Evolutionary conservation across 2,888 invertebrate genomes (phyloP).

Genomic region (Leucophora obtusa): DNA sequence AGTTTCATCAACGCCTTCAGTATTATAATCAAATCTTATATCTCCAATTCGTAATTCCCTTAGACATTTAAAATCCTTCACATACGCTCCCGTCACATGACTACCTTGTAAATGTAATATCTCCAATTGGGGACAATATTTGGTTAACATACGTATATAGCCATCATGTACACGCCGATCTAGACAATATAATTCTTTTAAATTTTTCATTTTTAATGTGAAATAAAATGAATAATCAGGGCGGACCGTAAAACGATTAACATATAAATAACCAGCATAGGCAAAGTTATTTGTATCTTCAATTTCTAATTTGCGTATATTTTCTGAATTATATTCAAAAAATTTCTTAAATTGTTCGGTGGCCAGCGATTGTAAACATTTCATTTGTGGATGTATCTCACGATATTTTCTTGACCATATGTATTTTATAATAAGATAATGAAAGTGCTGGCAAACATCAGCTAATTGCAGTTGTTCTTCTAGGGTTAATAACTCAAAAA

Average conservation of each 20-base stretch:
- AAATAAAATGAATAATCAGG: constrained; percentile 60
- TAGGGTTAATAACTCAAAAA: constrained; percentile 53
- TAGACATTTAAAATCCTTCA: constrained; percentile 36
- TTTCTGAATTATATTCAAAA: constrained; percentile 48
- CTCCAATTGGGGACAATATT: constrained; percentile 59
- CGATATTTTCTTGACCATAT: constrained; percentile 59
- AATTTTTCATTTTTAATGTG: constrained; percentile 40
- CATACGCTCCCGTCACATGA: constrained; percentile 40
- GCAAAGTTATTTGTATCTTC: constrained; percentile 43
- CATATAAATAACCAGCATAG: constrained; percentile 51
- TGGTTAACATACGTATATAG: constrained; percentile 37
- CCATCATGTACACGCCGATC: constrained; percentile 41
- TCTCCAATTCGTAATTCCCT: background rate
- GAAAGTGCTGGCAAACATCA: constrained; percentile 54
- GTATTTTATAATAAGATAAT: constrained; percentile 48
- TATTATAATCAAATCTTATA: background rate
- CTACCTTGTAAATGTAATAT: constrained; percentile 27
- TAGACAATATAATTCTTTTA: constrained; percentile 42
- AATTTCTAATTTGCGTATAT: constrained; percentile 50
- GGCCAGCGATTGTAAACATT: constrained; percentile 35
- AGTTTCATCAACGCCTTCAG: background rate
- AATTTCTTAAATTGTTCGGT: constrained; percentile 53
- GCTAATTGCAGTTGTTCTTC: constrained; percentile 58
- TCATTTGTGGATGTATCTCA: constrained; percentile 39
- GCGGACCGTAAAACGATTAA: constrained; percentile 41